A percentile compares a stretch with the other conserved stretches of the same genome.
Evolutionary conservation across 2,888 invertebrate species (phyloP).

Genomic region (Andrena flavipes): DNA sequence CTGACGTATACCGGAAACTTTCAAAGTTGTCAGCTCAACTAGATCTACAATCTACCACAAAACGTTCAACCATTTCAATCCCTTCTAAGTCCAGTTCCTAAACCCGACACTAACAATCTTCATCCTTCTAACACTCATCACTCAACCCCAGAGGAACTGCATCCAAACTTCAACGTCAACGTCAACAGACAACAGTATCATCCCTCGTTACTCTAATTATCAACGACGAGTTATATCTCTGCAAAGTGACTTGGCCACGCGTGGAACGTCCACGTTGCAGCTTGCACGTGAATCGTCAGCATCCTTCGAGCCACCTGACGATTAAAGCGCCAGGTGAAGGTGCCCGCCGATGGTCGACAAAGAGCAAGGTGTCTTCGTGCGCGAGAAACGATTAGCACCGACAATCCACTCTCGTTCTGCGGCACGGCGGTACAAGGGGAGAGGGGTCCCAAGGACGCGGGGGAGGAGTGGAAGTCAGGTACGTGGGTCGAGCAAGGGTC

Average conservation of each 20-base stretch:
- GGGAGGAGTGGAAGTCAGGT: constrained; percentile 74
- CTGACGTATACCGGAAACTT: no score
- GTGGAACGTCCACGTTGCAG: neutral
- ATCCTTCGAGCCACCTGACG: neutral
- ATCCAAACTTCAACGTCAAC: no score
- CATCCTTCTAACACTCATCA: no score
- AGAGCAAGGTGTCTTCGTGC: constrained; percentile 57
- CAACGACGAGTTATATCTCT: neutral
- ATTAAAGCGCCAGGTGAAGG: constrained; percentile 30
- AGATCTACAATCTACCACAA: no score
- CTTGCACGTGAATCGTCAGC: neutral
- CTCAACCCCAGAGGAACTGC: no score
- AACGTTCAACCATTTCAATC: no score
- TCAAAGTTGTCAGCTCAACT: no score
- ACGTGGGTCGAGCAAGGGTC: constrained; percentile 78
- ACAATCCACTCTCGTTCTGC: constrained; percentile 55
- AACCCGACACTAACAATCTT: no score
- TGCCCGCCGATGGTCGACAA: constrained; percentile 25
- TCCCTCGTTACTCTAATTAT: no score
- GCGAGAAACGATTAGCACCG: constrained; percentile 67
- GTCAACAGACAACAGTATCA: no score
- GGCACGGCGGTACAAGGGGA: constrained; percentile 30
- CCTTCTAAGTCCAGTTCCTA: no score
- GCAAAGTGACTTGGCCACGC: neutral
- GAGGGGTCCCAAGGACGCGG: constrained; percentile 38